phyloP scores from a whole-genome alignment of 2,113 vertebrate species.

The Lophius piscatorius region DNA sequence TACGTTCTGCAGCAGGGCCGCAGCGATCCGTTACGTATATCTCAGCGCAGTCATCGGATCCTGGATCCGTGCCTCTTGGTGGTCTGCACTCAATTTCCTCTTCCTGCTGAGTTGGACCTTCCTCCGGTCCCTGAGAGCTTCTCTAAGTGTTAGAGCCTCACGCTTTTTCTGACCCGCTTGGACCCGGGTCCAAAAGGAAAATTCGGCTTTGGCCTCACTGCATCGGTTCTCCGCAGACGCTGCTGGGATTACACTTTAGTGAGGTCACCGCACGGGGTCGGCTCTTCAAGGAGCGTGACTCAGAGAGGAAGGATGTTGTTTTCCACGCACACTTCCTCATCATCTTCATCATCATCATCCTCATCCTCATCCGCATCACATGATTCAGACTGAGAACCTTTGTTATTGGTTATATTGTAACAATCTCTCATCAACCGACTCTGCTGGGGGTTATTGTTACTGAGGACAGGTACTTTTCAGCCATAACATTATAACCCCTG shows the following conservation, averaged over 20 bases:
- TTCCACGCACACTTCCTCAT: too few relatives aligned
- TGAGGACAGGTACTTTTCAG: too few relatives aligned
- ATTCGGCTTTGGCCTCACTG: conserved; percentile 19
- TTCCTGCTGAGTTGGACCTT: conserved; percentile 44
- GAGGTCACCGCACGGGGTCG: conserved; percentile 31
- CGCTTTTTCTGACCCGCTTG: conserved; percentile 53
- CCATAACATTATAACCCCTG: too few relatives aligned
- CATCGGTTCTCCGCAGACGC: conserved; percentile 10
- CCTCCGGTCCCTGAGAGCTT: conserved; percentile 36
- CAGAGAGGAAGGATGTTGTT: conserved; percentile 25
- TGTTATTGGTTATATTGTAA: too few relatives aligned
- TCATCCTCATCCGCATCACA: too few relatives aligned
- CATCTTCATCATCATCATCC: too few relatives aligned
- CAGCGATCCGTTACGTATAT: too few relatives aligned
- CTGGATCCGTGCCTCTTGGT: conserved; percentile 39
- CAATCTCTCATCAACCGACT: too few relatives aligned
- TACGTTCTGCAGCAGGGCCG: too few relatives aligned
- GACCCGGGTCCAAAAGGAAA: conserved; percentile 35
- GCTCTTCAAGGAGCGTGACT: conserved; percentile 26
- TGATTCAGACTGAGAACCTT: too few relatives aligned
- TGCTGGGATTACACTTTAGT: conserved; percentile 46
- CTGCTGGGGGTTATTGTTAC: too few relatives aligned
- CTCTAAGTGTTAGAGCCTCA: conserved; percentile 28
- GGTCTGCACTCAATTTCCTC: conserved; percentile 65
- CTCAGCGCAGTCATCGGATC: conserved; percentile 64